Base-by-base conservation (phyloP, 2,797 vertebrate species). In the Chrysocyon brachyurus region DNA sequence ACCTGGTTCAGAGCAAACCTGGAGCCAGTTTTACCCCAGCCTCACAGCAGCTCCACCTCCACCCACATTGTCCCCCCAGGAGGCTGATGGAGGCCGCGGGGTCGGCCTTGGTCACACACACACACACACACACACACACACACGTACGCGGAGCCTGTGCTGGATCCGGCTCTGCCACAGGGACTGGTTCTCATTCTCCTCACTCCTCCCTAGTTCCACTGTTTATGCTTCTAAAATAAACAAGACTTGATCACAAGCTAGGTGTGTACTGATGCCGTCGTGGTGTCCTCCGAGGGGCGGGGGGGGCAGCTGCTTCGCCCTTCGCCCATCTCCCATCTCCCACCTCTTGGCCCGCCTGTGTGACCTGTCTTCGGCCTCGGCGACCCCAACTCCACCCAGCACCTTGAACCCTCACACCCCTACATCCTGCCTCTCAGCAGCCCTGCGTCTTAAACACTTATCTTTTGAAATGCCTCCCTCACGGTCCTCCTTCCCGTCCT, bases 211-310 rank as follows among this genome's bases (percentile, higher is more conserved):
- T 77, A 40, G 26, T 95, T 90, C 85, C n/a, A 19, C 85, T 96
- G 94, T 97, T 97, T 91, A 87, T 97, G 66, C 93, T 96, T 95
- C 81, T 95, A 79, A 96, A 98, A 98, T 97, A 98, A 98, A 98
- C 83, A 66, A 96, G 91, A 94, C 92, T 94, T 94, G 31, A 81
- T 77, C 87, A 73, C 77, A 78, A 83, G 82, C 31, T 1, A 68
- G 90, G 82, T 86, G 93, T 94, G 87, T 93, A 11, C 21, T 26
- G 64, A 77, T 77, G 77, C 70, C 66, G 70, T 93, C 22, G 1
- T 21, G 59, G 31, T 22, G 22, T 94, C 49, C 19, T 40, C 10
- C 1, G 52, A 24, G 0, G 40, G 40, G 40, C 3, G 14, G 36
- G n/a, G n/a, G 28, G 3, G 22, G 17, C 19, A 56, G 49, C 24